Conservation (phyloP, 2,797 vertebrate genomes). For the Chelmon rostratus region DNA sequence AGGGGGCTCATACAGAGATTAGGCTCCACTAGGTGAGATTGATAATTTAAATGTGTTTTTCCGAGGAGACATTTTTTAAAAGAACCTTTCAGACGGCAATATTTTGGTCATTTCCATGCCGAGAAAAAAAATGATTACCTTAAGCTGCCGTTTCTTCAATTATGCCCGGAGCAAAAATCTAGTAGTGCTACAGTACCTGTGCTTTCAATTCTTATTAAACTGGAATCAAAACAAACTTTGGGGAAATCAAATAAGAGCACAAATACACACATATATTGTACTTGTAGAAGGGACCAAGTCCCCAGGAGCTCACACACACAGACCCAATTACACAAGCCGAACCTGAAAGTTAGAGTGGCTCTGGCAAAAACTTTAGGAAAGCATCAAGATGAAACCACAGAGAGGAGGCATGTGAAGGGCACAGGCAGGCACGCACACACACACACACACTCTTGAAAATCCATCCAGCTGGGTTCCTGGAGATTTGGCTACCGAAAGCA, state of each 20-base stretch:
- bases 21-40: conserved; percentile 40
- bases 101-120: conserved; percentile 49
- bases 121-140: conserved; percentile 39
- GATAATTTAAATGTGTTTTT: conserved; percentile 57
- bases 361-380: conserved; percentile 10
- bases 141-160: conserved; percentile 40
- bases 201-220: conserved; percentile 38
- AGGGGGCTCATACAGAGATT: conserved; percentile 22
- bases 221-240: conserved; percentile 43
- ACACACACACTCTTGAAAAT: conserved; percentile 15
- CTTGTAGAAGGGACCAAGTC: neutral
- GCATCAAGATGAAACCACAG: conserved; percentile 22
- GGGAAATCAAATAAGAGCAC: conserved; percentile 7
- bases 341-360: conserved; percentile 2
- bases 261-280: neutral
- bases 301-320: neutral
- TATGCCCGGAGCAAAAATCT: conserved; percentile 21
- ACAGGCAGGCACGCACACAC: conserved; percentile 17
- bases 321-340: neutral
- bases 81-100: conserved; percentile 25
- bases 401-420: conserved; percentile 24
- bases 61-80: conserved; percentile 25
- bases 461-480: conserved; percentile 44
- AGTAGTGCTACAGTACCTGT: conserved; percentile 33
- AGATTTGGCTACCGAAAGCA: conserved; percentile 43